Percentiles rank a stretch among this genome's conserved stretches.
phyloP scores from a whole-genome alignment of 2,113 vertebrate genomes.

The Menura novaehollandiae region DNA sequence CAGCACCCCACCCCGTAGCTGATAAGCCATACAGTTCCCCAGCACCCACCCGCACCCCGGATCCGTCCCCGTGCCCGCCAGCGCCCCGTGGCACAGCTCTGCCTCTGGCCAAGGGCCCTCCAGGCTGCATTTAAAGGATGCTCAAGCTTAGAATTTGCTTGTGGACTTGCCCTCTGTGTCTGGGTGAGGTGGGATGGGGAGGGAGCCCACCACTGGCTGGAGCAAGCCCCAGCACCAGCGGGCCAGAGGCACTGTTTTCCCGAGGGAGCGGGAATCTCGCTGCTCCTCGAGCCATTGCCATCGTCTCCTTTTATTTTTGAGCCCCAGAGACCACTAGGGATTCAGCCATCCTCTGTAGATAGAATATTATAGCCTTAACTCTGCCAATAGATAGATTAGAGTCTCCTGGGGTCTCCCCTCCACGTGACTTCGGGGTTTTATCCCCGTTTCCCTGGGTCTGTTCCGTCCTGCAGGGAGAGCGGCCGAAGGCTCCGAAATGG shows the following conservation, averaged over 20 bases:
- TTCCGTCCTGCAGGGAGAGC: background rate
- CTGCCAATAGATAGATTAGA: conserved; percentile 62
- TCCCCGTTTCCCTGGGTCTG: background rate
- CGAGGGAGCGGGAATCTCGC: background rate
- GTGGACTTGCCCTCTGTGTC: background rate
- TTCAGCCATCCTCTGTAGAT: conserved; percentile 71
- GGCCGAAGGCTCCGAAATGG: background rate
- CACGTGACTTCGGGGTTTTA: background rate
- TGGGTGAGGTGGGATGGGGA: background rate
- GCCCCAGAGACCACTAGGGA: conserved; percentile 55
- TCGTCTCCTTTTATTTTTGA: background rate
- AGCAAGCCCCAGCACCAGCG: background rate
- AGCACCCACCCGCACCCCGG: background rate
- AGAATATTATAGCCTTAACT: conserved; percentile 73
- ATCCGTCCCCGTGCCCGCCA: accelerated
- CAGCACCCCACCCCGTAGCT: background rate
- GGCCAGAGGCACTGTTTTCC: background rate
- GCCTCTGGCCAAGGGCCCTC: background rate
- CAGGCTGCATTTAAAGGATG: background rate
- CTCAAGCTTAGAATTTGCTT: background rate
- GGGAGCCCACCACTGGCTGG: background rate
- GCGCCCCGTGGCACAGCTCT: background rate
- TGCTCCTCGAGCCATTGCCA: background rate
- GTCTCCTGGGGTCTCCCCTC: conserved; percentile 36
- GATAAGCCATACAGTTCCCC: conserved; percentile 57